Conservation (phyloP, 2,888 invertebrate species). For the Serrognathus titanus region DNA sequence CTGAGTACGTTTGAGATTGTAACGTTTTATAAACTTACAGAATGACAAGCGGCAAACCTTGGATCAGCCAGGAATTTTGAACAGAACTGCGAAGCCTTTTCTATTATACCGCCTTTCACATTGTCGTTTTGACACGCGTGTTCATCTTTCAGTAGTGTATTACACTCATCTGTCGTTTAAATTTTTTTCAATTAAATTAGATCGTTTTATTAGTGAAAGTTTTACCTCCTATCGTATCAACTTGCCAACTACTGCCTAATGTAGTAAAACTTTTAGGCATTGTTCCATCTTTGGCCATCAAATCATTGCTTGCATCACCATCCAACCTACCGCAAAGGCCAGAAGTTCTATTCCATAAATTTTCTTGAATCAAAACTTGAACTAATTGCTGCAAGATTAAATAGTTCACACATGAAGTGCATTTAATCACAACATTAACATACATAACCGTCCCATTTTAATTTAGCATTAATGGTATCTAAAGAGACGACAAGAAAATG, state of each 20-base stretch:
- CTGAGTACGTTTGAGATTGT: neutral
- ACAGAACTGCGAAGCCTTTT: conserved; percentile 60
- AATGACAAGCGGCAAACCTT: conserved; percentile 64
- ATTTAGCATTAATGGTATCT: conserved; percentile 62
- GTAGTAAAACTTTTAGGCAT: conserved; percentile 49
- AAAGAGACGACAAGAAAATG: conserved; percentile 67
- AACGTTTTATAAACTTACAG: conserved; percentile 39
- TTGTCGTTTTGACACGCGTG: conserved; percentile 50
- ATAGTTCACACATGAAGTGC: neutral
- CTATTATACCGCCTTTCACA: conserved; percentile 33
- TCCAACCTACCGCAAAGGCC: conserved; percentile 82
- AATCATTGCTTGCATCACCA: conserved; percentile 67
- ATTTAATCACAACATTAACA: conserved; percentile 20
- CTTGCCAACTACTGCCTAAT: conserved; percentile 60
- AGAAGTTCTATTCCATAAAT: conserved; percentile 73
- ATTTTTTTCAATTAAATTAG: neutral
- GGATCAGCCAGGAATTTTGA: conserved; percentile 60
- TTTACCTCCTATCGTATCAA: conserved; percentile 44
- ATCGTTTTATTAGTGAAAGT: neutral
- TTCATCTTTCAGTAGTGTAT: conserved; percentile 52
- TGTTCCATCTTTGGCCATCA: conserved; percentile 59
- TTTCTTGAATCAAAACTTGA: conserved; percentile 63
- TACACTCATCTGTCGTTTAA: conserved; percentile 53
- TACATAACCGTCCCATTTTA: conserved; percentile 78
- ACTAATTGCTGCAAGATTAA: conserved; percentile 56